These are phyloP conservation scores for Drosophila ambigua DNA, from an alignment of 1,140 invertebrate species.

Conservation along the genomic window DNA sequence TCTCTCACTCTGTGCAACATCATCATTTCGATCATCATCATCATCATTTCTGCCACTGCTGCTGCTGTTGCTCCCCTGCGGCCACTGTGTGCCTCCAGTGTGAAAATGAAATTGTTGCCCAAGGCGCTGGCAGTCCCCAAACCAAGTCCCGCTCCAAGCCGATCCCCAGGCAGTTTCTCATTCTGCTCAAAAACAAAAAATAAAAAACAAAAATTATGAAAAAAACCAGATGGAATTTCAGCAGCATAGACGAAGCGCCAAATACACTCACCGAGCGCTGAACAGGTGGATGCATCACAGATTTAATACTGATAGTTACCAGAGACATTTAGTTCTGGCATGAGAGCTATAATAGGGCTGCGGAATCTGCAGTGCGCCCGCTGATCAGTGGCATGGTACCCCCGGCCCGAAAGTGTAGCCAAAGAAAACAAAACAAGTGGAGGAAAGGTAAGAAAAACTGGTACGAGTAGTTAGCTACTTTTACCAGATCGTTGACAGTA, in stretches of 20 bases:
- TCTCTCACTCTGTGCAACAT: conserved; percentile 30
- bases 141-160: neutral
- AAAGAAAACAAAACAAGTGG: conserved; percentile 21
- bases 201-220: neutral
- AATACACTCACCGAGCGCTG: neutral
- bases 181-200: conserved; percentile 23
- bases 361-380: too few species aligned
- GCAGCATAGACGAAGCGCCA: too few species aligned
- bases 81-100: conserved; percentile 60
- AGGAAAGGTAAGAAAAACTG: conserved; percentile 54
- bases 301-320: too few species aligned
- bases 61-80: conserved; percentile 39
- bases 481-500: conserved; percentile 49
- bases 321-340: too few species aligned
- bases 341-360: too few species aligned
- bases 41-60: conserved; percentile 17
- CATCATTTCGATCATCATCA: conserved; percentile 33
- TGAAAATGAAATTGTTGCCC: conserved; percentile 76
- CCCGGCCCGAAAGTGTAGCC: conserved; percentile 1
- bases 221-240: neutral
- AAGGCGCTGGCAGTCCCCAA: conserved; percentile 31
- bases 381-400: too few species aligned
- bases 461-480: conserved; percentile 75
- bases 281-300: too few species aligned
- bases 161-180: conserved; percentile 24